A percentile compares a stretch with the other conserved stretches of the same genome.
Conservation (phyloP, 2,797 vertebrate species). For the Anguilla anguilla region DNA sequence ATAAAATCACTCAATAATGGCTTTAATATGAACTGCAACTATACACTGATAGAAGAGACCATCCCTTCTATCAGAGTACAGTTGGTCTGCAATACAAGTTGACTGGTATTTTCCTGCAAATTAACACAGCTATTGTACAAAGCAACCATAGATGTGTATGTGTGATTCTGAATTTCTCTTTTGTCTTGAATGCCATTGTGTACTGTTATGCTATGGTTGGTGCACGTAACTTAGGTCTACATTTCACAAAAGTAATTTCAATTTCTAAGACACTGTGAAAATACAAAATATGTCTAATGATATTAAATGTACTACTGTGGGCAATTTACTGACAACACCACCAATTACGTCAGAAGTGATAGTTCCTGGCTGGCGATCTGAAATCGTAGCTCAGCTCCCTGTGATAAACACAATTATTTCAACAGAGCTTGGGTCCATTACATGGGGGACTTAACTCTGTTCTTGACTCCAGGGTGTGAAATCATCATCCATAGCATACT, state of each 20-base stretch:
- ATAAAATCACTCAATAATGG: too few relatives aligned
- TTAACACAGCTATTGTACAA: not conserved
- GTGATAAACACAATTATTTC: not conserved
- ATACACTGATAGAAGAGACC: too few relatives aligned
- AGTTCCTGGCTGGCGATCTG: not conserved
- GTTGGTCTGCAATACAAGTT: not conserved
- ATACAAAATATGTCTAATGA: not conserved
- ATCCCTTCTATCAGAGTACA: not conserved
- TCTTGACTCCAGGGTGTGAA: not conserved
- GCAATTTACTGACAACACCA: not conserved
- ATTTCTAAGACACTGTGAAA: not conserved
- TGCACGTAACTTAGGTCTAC: too few relatives aligned
- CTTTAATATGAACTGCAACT: too few relatives aligned
- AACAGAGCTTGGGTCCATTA: not conserved
- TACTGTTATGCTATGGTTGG: too few relatives aligned
- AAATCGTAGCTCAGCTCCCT: not conserved
- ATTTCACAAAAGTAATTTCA: too few relatives aligned
- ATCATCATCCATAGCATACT: not conserved
- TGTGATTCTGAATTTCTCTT: not conserved
- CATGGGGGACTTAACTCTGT: not conserved
- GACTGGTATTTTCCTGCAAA: not conserved
- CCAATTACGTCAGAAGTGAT: not conserved
- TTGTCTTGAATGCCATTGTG: not conserved
- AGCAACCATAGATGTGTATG: not conserved
- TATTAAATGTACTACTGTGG: not conserved